Conservation (phyloP, 2,113 vertebrate genomes). For the Hippopotamus amphibius region DNA sequence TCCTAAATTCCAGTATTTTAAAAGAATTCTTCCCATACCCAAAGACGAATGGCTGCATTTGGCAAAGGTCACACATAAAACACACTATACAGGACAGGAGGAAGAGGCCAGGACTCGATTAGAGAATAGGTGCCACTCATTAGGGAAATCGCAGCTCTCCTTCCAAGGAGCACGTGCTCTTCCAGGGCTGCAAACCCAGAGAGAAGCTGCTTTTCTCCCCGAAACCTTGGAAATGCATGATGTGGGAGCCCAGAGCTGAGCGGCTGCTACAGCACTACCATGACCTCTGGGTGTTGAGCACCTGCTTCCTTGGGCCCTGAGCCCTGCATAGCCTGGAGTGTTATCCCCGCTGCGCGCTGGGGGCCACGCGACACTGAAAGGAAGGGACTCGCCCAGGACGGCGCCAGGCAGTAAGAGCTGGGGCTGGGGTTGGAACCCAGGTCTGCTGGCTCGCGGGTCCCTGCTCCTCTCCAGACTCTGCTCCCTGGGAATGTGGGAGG, state of each 20-base stretch:
- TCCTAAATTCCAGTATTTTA: too few species aligned
- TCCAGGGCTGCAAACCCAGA: conserved; percentile 40
- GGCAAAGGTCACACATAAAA: not conserved
- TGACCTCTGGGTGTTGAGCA: not conserved
- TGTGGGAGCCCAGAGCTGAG: too few species aligned
- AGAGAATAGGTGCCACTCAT: conserved; percentile 40
- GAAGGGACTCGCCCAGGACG: not conserved
- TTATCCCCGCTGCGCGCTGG: rapidly evolving
- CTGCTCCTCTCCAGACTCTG: not conserved
- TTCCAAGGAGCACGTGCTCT: not conserved
- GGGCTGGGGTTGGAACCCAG: not conserved
- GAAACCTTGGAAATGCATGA: not conserved
- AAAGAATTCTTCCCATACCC: not conserved
- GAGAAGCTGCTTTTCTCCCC: not conserved
- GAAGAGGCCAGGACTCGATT: not conserved
- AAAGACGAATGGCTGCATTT: not conserved
- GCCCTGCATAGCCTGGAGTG: rapidly evolving
- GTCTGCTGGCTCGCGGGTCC: not conserved
- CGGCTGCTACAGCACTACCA: rapidly evolving
- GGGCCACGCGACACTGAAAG: not conserved
- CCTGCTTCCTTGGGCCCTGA: not conserved
- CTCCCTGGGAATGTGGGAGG: rapidly evolving
- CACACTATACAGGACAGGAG: not conserved
- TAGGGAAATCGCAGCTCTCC: conserved; percentile 44
- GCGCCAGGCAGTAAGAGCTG: not conserved